phyloP scores from a whole-genome alignment of 2,888 invertebrate genomes.

The Patella pellucida region DNA sequence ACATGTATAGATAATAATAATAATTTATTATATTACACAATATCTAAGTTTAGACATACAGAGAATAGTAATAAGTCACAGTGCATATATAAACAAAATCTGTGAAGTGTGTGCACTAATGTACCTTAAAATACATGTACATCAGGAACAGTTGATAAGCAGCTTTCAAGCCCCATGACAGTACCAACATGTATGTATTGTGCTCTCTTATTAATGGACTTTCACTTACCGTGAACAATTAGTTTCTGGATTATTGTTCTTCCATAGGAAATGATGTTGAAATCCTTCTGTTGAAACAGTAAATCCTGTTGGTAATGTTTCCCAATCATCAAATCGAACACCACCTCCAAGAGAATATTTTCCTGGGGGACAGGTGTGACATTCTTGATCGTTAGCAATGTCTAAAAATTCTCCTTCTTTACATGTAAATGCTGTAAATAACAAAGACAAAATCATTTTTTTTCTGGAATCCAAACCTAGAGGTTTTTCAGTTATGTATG shows the following conservation, averaged over 20 bases:
- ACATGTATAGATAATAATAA: no score
- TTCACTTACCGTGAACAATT: constrained; percentile 29
- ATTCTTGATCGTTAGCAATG: constrained; percentile 72
- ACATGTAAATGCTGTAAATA: constrained; percentile 72
- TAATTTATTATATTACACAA: no score
- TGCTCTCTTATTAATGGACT: no score
- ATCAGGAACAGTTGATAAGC: no score
- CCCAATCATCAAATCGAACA: constrained; percentile 74
- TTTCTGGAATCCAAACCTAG: not conserved
- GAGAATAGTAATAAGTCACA: no score
- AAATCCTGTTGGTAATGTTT: constrained; percentile 73
- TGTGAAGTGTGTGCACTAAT: no score
- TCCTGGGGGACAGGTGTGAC: constrained; percentile 73
- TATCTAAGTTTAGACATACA: no score
- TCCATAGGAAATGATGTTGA: not conserved
- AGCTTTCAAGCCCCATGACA: no score
- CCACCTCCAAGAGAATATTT: constrained; percentile 76
- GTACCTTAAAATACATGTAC: no score
- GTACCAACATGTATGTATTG: no score
- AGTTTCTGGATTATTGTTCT: not conserved
- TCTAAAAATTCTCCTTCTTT: constrained; percentile 74
- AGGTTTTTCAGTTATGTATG: not conserved
- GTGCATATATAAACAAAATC: no score
- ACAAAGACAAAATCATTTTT: not conserved
- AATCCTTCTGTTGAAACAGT: constrained; percentile 59